Evolutionary conservation across 2,888 invertebrate species (phyloP).

Genomic region (Dicyrtoma fusca): DNA sequence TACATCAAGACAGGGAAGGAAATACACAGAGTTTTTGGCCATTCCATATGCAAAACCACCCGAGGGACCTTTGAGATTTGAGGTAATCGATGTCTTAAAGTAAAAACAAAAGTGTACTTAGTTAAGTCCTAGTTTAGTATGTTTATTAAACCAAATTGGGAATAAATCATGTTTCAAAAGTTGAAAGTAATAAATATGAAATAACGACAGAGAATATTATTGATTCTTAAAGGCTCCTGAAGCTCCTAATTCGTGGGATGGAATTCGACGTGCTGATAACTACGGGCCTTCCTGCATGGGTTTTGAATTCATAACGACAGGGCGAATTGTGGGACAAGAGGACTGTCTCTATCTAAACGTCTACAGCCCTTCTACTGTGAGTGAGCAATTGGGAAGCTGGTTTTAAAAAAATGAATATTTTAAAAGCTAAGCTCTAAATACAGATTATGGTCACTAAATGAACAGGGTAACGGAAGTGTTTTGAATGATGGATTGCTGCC

Average conservation of each 20-base stretch:
- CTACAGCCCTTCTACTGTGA: neutral
- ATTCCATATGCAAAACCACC: conserved; percentile 17
- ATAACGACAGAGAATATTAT: no score
- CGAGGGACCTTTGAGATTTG: conserved; percentile 6
- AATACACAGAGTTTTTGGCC: conserved; percentile 12
- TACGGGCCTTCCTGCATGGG: conserved; percentile 11
- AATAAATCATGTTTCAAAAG: neutral
- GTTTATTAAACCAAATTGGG: no score
- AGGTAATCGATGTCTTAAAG: neutral
- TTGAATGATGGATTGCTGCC: no score
- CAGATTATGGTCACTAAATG: no score
- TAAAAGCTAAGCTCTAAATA: no score
- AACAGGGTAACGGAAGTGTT: no score
- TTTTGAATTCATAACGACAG: neutral
- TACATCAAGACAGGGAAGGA: neutral
- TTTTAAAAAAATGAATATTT: neutral
- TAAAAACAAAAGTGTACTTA: no score
- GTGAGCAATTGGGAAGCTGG: neutral
- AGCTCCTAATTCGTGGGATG: neutral
- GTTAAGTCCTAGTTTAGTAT: no score
- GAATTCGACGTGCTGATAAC: neutral
- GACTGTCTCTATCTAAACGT: conserved; percentile 25
- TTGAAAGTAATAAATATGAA: neutral
- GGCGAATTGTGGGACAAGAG: neutral
- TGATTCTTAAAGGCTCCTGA: neutral